Conservation (phyloP, 2,888 invertebrate genomes). For the Parelbella ahira region DNA sequence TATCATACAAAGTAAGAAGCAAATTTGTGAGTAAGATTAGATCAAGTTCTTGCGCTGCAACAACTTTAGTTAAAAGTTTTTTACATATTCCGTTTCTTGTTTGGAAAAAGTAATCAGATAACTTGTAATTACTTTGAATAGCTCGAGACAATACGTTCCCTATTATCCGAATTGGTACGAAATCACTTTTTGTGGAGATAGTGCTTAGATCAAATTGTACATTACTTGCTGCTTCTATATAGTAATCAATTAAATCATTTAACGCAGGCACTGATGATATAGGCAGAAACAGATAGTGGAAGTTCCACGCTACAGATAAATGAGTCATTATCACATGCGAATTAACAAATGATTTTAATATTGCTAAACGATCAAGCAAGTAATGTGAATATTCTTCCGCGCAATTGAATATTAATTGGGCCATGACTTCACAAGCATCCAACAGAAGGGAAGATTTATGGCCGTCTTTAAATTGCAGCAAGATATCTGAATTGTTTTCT, state of each 20-base stretch:
- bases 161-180: conserved; percentile 56
- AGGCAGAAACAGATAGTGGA: conserved; percentile 67
- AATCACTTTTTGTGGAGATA: conserved; percentile 49
- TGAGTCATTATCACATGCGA: conserved; percentile 58
- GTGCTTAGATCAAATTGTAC: conserved; percentile 32
- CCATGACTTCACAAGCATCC: conserved; percentile 50
- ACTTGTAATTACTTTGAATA: conserved; percentile 26
- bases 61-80: conserved; percentile 53
- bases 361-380: conserved; percentile 47
- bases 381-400: conserved; percentile 60
- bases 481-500: conserved; percentile 36
- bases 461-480: conserved; percentile 53
- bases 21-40: conserved; percentile 56
- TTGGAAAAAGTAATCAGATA: conserved; percentile 35
- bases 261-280: conserved; percentile 58
- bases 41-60: conserved; percentile 58
- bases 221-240: conserved; percentile 33
- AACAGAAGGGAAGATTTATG: conserved; percentile 50
- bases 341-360: conserved; percentile 58
- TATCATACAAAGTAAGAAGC: conserved; percentile 46
- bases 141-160: conserved; percentile 39
- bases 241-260: conserved; percentile 58
- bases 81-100: conserved; percentile 42
- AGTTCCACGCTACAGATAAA: conserved; percentile 66
- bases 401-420: conserved; percentile 53